These are phyloP conservation scores for Drosophila nr. perissopoda DNA, from an alignment of 2,888 invertebrate species.

Conservation along the genomic window DNA sequence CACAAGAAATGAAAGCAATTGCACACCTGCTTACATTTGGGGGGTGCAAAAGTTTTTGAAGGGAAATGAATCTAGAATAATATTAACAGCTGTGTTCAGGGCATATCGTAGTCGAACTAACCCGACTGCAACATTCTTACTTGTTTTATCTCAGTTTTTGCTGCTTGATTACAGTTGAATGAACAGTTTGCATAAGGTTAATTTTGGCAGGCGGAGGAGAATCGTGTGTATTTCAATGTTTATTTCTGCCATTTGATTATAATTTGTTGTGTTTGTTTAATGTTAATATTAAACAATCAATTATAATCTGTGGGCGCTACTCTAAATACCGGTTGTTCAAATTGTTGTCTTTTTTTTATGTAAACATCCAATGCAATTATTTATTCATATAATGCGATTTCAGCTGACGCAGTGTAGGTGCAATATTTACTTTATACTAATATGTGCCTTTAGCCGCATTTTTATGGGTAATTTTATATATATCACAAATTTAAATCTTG, in stretches of 20 bases:
- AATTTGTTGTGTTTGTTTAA: slow-evolving; percentile 64
- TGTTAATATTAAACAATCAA: slow-evolving; percentile 67
- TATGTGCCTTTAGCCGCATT: slow-evolving; percentile 3
- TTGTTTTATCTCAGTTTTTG: slow-evolving; percentile 61
- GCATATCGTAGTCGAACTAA: background rate
- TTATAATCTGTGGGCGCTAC: slow-evolving; percentile 41
- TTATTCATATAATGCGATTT: slow-evolving; percentile 39
- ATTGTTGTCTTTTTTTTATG: background rate
- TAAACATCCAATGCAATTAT: slow-evolving; percentile 37
- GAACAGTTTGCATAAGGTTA: slow-evolving; percentile 46
- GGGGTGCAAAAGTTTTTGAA: background rate
- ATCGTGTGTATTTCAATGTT: slow-evolving; percentile 48
- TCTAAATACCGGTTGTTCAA: slow-evolving; percentile 7
- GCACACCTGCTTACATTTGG: background rate
- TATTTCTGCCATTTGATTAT: slow-evolving; percentile 57
- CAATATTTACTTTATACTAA: slow-evolving; percentile 40
- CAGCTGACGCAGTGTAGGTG: slow-evolving; percentile 32
- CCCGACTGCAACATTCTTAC: background rate
- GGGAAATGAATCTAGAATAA: background rate
- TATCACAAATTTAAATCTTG: background rate
- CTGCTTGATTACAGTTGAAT: slow-evolving; percentile 56
- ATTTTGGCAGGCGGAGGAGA: slow-evolving; percentile 9
- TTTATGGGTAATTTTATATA: background rate
- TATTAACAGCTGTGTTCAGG: background rate
- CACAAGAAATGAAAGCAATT: background rate